Base-by-base conservation (phyloP, 2,797 vertebrate species). In the Bryconaethiops microstoma region DNA sequence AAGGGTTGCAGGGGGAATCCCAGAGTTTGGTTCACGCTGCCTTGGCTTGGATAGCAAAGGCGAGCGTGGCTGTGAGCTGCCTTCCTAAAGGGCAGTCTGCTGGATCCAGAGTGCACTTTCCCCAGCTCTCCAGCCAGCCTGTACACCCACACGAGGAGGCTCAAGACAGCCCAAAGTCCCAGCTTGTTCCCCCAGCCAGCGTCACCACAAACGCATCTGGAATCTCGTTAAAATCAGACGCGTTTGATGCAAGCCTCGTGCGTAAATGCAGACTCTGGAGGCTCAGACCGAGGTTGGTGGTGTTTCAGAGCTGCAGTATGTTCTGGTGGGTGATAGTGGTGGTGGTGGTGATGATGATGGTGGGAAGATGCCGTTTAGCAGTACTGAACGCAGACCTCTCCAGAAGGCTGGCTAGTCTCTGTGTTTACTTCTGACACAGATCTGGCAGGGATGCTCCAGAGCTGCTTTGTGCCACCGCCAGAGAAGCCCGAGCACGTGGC, bases 401-500 rank as follows among this genome's bases (percentile, higher is more conserved):
- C 8, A 25, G 1, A 23, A 69, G 29, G 8, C 8, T 60, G 12
- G 23, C 7, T 12, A 7, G 21, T 35, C 67, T 48, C 10, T 10
- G 7, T 54, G 23, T 69, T 70, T 82, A 45, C 73, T 16, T 25
- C 55, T 83, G 70, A 71, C 79, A 83, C 62, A 16, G 29, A 10
- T 52, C 29, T 57, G n/a, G 17, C 72, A 72, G 40, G 35, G 50
- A 76, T 80, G 75, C 67, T 57, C 9, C 55, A 42, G 72, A 68
- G 7, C 65, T 50, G 78, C 77, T 78, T 74, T 76, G 77, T 84
- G 40, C 74, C 80, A 59, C 35, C 29, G 64, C 65, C 63, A 87
- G 35, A 90, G 88, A 89, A 76, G 83, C 64, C 39, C 78, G 93
- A 94, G 93, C 94, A 95, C 94, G 93, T 94, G 93, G 94, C 89